These are phyloP conservation scores for Agrotis ipsilon DNA, from an alignment of 2,888 invertebrate genomes.

Conservation along the genomic window DNA sequence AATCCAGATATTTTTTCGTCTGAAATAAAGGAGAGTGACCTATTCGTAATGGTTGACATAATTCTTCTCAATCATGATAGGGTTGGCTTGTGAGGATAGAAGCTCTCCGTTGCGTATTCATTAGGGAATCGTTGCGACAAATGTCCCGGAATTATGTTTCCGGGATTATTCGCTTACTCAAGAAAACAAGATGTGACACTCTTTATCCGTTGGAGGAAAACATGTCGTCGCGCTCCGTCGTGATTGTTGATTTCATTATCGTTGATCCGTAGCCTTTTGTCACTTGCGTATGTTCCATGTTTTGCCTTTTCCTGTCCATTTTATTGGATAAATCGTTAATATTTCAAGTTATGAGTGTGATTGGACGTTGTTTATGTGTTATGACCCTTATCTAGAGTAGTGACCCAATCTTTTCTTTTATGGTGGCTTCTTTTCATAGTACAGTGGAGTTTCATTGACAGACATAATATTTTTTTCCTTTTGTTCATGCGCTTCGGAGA, in stretches of 20 bases:
- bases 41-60: slow-evolving; percentile 79
- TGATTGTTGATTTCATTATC: slow-evolving; percentile 71
- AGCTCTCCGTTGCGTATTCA: slow-evolving; percentile 79
- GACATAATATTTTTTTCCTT: too few relatives aligned
- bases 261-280: slow-evolving; percentile 56
- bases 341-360: slow-evolving; percentile 29
- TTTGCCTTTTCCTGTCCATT: slow-evolving; percentile 26
- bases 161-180: slow-evolving; percentile 79
- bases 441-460: background rate
- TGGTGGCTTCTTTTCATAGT: background rate
- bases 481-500: background rate
- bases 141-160: slow-evolving; percentile 80
- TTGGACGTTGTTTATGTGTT: slow-evolving; percentile 13
- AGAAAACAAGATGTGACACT: slow-evolving; percentile 78
- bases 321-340: slow-evolving; percentile 45
- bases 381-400: background rate
- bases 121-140: slow-evolving; percentile 81
- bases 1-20: slow-evolving; percentile 77
- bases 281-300: slow-evolving; percentile 45
- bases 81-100: slow-evolving; percentile 76
- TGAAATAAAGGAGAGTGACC: slow-evolving; percentile 71
- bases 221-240: slow-evolving; percentile 61
- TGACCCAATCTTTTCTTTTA: background rate
- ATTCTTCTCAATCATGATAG: slow-evolving; percentile 87
- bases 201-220: slow-evolving; percentile 68